Conservation (phyloP, 1,140 invertebrate genomes). For the Drosophila baimaii region DNA sequence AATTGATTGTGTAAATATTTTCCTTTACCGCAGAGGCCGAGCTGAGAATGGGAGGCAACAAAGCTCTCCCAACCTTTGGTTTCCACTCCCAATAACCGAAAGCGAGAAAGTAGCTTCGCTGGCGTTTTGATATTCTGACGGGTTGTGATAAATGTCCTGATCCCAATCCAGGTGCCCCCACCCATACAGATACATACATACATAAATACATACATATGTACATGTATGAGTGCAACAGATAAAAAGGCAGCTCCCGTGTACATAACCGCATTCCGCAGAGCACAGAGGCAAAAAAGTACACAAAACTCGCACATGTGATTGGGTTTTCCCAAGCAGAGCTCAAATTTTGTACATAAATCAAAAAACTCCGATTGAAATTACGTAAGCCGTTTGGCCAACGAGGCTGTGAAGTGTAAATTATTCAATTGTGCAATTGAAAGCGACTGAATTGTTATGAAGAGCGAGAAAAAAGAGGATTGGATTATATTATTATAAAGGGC, state of each 20-base stretch:
- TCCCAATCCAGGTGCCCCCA: constrained; percentile 19
- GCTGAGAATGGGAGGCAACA: constrained; percentile 1
- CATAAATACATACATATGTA: no score
- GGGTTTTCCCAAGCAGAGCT: constrained; percentile 15
- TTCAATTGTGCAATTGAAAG: constrained; percentile 10
- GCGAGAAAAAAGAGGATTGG: neutral
- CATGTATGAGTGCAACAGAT: constrained; percentile 30
- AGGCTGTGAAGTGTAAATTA: constrained; percentile 11
- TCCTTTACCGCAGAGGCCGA: constrained; percentile 43
- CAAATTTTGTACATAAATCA: constrained; percentile 38
- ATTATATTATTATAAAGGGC: neutral
- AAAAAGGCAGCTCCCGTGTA: constrained; percentile 5
- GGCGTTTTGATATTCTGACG: constrained; percentile 46
- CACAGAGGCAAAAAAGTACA: neutral
- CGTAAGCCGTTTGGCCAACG: constrained; percentile 6
- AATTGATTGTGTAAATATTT: constrained; percentile 81
- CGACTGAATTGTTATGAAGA: neutral
- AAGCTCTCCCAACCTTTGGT: constrained; percentile 1
- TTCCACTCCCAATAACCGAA: constrained; percentile 7
- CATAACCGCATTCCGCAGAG: constrained; percentile 2
- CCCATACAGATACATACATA: no score
- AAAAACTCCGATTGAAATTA: constrained; percentile 43
- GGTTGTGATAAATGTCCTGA: constrained; percentile 54
- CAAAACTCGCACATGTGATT: constrained; percentile 37
- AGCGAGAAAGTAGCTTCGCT: constrained; percentile 34